A percentile compares a stretch with the other conserved stretches of the same genome.
phyloP scores from a whole-genome alignment of 2,797 vertebrate genomes.

The Leptatherina wallacei region DNA sequence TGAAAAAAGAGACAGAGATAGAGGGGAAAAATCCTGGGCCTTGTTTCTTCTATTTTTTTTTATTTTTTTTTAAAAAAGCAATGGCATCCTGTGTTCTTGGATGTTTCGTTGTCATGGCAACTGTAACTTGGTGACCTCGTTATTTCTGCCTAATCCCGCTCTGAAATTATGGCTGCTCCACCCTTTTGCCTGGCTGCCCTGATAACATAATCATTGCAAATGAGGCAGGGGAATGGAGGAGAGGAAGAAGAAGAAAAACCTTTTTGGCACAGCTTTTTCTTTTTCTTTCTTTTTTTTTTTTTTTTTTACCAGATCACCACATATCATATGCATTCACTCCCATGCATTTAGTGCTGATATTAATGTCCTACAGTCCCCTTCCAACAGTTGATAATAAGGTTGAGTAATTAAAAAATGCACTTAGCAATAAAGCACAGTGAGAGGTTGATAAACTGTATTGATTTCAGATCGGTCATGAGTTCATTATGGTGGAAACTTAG shows the following conservation, averaged over 20 bases:
- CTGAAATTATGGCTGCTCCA: conserved; percentile 99
- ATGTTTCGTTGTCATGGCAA: conserved; percentile 99
- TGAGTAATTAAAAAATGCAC: conserved; percentile 60
- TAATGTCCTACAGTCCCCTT: conserved; percentile 16
- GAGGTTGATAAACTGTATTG: conserved; percentile 63
- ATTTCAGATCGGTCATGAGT: conserved; percentile 67
- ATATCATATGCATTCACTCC: conserved; percentile 16
- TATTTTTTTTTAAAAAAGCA: conserved; percentile 77
- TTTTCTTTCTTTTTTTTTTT: conserved; percentile 19
- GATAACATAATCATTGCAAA: conserved; percentile 99
- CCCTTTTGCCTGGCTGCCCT: conserved; percentile 99
- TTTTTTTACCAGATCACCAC: conserved; percentile 31
- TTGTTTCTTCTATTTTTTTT: conserved; percentile 57
- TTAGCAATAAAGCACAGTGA: conserved; percentile 54
- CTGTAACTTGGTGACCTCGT: conserved; percentile 99
- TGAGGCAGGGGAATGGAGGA: conserved; percentile 86
- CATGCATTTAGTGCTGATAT: conserved; percentile 6
- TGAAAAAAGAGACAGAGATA: conserved; percentile 41
- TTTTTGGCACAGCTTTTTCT: conserved; percentile 38
- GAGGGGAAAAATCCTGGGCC: conserved; percentile 65
- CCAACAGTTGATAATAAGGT: conserved; percentile 38
- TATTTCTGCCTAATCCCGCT: conserved; percentile 99
- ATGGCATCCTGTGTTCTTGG: conserved; percentile 98
- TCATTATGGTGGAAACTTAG: conserved; percentile 50
- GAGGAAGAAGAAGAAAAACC: conserved; percentile 31